Evolutionary conservation across 2,113 vertebrate species (phyloP), one percentile per base, ranked within the genome.

Genomic region (Chloebia gouldiae): DNA sequence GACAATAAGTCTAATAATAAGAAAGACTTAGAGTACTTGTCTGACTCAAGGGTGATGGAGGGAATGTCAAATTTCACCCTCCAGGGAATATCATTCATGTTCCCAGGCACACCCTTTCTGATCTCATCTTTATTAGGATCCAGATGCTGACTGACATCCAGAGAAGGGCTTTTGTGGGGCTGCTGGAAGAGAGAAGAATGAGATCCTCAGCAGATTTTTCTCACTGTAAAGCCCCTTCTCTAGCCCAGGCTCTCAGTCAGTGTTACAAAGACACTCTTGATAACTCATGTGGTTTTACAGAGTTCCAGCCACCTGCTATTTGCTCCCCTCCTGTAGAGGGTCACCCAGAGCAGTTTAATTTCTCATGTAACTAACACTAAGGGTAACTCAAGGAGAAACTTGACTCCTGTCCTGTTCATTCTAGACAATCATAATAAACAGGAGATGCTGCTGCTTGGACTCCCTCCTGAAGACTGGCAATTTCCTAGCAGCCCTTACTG

Each of bases 21-120:
- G 40, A 84, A 57, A 50, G 44, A 16, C 47, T 51, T 15, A 37
- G 10, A 72, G 71, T 82, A 98, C 97, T 97, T 98, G 70, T 98
- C 95, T 28, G 85, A 92, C 33, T 97, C 93, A 25, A 94, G 75
- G 19, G 80, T 81, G 40, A 64, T 64, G 5, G 65, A 95, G 2
- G 91, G 92, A 90, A 97, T 82, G 73, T 93, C 92, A 33, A 54
- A 86, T 66, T 93, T 97, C 72, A 88, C 8, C 4, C 88, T 71
- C 51, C 88, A 59, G 0, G 76, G 84, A 81, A 92, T 71, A 39
- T 79, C 65, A 70, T 97, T 97, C 73, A 60, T 84, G 89, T 91
- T 95, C 9, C 83, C 88, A 10, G 20, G 49, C 21, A 90, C 91
- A 59, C 70, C 89, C 63, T 45, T 49, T 70, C 88, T 81, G 83